Evolutionary conservation across 2,797 vertebrate genomes (phyloP).

Genomic region (Spinus pinus): DNA sequence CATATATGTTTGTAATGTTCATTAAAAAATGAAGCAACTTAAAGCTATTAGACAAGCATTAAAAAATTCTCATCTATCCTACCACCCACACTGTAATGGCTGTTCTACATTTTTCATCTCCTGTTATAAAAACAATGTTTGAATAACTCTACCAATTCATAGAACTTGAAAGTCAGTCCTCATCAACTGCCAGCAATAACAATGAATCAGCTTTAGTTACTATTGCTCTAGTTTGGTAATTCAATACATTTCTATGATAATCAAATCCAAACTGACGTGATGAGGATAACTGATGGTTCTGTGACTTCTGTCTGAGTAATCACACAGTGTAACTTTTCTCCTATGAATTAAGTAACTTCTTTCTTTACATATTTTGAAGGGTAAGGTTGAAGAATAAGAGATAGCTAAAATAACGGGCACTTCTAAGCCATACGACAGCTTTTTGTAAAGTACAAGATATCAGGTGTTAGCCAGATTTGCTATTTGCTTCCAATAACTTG

Average conservation of each 20-base stretch:
- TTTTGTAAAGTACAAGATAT: conserved; percentile 9
- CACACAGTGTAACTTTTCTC: conserved; percentile 54
- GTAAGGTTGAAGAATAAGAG: not conserved
- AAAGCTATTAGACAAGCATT: conserved; percentile 12
- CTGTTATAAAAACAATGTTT: conserved; percentile 59
- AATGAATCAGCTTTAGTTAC: conserved; percentile 75
- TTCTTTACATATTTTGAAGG: not conserved
- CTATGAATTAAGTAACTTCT: conserved; percentile 39
- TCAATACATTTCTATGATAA: conserved; percentile 73
- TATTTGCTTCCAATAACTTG: conserved; percentile 25
- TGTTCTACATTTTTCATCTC: conserved; percentile 51
- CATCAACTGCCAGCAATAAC: conserved; percentile 71
- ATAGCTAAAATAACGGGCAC: not conserved
- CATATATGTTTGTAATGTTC: not conserved
- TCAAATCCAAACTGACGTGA: conserved; percentile 73
- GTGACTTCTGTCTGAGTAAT: conserved; percentile 12
- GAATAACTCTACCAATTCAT: conserved; percentile 58
- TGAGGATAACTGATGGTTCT: conserved; percentile 67
- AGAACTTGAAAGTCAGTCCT: conserved; percentile 62
- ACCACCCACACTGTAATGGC: conserved; percentile 49
- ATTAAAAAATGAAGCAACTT: conserved; percentile 6
- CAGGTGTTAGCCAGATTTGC: not conserved
- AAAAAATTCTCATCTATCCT: not conserved
- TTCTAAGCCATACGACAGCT: not conserved
- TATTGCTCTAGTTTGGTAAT: conserved; percentile 69